Evolutionary conservation across 2,113 vertebrate genomes (phyloP).

Genomic region (Indicator indicator): DNA sequence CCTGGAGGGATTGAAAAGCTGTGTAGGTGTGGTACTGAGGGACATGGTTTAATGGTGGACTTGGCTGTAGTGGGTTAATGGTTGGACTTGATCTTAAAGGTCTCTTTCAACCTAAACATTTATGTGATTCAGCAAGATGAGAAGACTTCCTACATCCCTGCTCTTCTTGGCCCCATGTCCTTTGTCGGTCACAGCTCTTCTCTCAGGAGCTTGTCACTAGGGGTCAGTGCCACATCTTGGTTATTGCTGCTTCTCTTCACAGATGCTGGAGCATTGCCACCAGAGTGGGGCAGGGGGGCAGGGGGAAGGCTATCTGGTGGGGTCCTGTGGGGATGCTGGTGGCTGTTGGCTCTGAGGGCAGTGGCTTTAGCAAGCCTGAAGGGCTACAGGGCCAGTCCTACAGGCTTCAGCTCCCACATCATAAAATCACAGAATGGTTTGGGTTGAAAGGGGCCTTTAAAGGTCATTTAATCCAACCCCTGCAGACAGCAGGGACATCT

Average conservation of each 20-base stretch:
- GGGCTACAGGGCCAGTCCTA: accelerated
- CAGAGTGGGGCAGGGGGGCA: accelerated
- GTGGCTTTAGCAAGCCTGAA: background rate
- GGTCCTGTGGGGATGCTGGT: background rate
- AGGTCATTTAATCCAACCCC: too few relatives aligned
- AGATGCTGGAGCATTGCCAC: too few relatives aligned
- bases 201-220: constrained; percentile 38
- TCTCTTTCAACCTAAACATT: too few relatives aligned
- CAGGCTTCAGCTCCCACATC: background rate
- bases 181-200: accelerated
- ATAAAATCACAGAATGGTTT: too few relatives aligned
- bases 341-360: background rate
- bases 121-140: accelerated
- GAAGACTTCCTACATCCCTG: accelerated
- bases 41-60: too few relatives aligned
- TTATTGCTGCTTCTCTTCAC: background rate
- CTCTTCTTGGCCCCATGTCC: accelerated
- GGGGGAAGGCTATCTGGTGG: accelerated
- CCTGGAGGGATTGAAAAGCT: too few relatives aligned
- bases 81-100: too few relatives aligned
- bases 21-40: too few relatives aligned
- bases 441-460: too few relatives aligned
- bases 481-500: too few relatives aligned
- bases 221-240: constrained; percentile 61
- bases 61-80: too few relatives aligned